Percentiles rank a stretch among this genome's conserved stretches.
phyloP scores from a whole-genome alignment of 2,797 vertebrate genomes.

The Taeniopygia guttata region DNA sequence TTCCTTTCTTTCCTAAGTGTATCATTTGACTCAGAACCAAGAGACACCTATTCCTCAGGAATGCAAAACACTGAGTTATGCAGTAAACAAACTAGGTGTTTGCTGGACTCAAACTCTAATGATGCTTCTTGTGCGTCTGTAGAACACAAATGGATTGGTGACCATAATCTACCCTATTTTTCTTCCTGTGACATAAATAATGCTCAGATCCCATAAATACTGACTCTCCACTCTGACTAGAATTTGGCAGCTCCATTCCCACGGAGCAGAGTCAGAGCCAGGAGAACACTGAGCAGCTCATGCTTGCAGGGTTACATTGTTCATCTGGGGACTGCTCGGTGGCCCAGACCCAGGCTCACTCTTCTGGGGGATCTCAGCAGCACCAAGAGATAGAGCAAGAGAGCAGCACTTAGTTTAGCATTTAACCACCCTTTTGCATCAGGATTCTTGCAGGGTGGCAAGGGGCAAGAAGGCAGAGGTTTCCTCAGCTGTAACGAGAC shows the following conservation, averaged over 20 bases:
- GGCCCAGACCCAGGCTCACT: not conserved
- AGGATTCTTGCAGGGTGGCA: not conserved
- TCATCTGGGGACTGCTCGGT: not conserved
- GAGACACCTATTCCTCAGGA: conserved; percentile 13
- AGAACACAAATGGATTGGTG: not conserved
- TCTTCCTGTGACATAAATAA: not conserved
- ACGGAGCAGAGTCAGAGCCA: not conserved
- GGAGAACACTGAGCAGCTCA: not conserved
- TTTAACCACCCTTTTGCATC: not conserved
- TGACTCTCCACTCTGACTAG: not conserved
- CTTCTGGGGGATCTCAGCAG: not conserved
- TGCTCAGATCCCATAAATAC: not conserved
- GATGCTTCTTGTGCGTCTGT: not conserved
- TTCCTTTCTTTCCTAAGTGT: not conserved
- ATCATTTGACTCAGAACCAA: not conserved
- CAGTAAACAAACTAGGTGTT: not conserved
- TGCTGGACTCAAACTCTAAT: not conserved
- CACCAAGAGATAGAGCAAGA: fast-evolving
- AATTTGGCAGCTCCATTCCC: not conserved
- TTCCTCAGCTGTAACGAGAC: not conserved
- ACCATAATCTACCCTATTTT: not conserved
- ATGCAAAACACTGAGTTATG: fast-evolving
- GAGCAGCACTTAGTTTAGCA: not conserved
- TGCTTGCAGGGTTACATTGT: not conserved
- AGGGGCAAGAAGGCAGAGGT: fast-evolving